These are phyloP conservation scores for Numenius phaeopus DNA, from an alignment of 2,797 vertebrate genomes.

Conservation along the genomic window DNA sequence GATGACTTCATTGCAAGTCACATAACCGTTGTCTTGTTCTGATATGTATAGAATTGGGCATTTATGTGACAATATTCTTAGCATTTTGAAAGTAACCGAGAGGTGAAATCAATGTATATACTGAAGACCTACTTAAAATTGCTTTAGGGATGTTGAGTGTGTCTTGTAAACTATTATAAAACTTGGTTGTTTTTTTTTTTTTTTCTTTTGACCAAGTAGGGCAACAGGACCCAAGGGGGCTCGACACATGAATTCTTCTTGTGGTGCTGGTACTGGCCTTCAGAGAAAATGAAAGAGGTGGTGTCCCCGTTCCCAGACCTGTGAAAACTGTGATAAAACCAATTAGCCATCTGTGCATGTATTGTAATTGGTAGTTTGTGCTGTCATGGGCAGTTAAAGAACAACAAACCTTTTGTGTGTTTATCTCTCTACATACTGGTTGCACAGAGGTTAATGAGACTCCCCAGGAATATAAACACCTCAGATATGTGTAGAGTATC, in stretches of 20 bases:
- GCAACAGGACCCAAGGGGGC: neutral
- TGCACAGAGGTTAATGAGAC: slow-evolving; percentile 4
- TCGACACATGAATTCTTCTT: neutral
- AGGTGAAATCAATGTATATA: neutral
- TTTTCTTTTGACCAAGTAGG: neutral
- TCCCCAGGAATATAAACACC: neutral
- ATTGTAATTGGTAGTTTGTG: neutral
- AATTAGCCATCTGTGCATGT: slow-evolving; percentile 55
- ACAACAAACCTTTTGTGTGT: neutral
- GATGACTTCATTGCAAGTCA: neutral
- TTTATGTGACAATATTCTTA: neutral
- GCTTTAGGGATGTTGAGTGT: neutral
- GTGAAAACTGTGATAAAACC: slow-evolving; percentile 31
- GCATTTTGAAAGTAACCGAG: neutral
- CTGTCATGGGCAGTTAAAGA: slow-evolving; percentile 34
- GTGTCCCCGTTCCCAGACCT: neutral
- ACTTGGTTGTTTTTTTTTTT: neutral
- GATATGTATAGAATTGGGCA: neutral
- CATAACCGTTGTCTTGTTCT: neutral
- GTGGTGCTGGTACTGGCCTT: neutral
- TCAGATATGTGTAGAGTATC: neutral
- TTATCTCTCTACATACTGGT: neutral
- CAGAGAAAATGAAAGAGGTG: neutral
- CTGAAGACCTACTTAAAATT: neutral
- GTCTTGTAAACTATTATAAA: neutral